These are phyloP conservation scores for Zosterops hypoxanthus DNA, from an alignment of 2,113 vertebrate species.

Conservation along the genomic window DNA sequence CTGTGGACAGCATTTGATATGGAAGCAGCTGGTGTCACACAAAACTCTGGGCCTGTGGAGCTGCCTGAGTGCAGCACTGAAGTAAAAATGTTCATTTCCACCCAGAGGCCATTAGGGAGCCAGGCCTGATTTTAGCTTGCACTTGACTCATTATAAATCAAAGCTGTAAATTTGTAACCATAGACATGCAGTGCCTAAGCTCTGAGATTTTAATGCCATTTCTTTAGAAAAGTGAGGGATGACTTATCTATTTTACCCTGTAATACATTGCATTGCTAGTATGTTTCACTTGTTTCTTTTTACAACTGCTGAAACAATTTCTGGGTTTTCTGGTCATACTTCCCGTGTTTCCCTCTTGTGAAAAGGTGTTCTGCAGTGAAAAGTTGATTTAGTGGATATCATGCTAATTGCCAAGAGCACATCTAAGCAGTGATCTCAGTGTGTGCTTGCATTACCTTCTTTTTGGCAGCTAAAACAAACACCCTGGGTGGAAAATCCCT, in stretches of 20 bases:
- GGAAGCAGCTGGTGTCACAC: slow-evolving; percentile 75
- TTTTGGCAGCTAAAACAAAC: slow-evolving; percentile 49
- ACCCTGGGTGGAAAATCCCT: slow-evolving; percentile 57
- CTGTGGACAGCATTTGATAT: slow-evolving; percentile 64
- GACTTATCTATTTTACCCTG: neutral
- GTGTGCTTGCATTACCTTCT: slow-evolving; percentile 28
- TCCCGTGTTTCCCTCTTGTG: neutral
- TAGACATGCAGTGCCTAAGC: neutral
- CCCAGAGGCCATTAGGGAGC: slow-evolving; percentile 47
- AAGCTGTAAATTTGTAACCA: neutral
- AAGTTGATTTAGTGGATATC: neutral
- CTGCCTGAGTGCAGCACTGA: slow-evolving; percentile 15
- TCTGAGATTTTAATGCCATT: neutral
- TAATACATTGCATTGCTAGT: neutral
- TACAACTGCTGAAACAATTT: neutral
- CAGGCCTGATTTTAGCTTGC: slow-evolving; percentile 17
- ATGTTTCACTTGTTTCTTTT: slow-evolving; percentile 15
- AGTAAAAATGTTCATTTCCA: slow-evolving; percentile 61
- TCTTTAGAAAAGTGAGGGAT: neutral
- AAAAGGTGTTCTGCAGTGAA: neutral
- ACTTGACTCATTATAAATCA: neutral
- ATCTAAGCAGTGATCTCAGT: slow-evolving; percentile 61
- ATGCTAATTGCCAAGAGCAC: slow-evolving; percentile 48
- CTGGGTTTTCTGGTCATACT: neutral
- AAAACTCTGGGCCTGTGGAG: slow-evolving; percentile 49